These are phyloP conservation scores for Aphis craccivora DNA, from an alignment of 1,140 invertebrate species.

Conservation along the genomic window DNA sequence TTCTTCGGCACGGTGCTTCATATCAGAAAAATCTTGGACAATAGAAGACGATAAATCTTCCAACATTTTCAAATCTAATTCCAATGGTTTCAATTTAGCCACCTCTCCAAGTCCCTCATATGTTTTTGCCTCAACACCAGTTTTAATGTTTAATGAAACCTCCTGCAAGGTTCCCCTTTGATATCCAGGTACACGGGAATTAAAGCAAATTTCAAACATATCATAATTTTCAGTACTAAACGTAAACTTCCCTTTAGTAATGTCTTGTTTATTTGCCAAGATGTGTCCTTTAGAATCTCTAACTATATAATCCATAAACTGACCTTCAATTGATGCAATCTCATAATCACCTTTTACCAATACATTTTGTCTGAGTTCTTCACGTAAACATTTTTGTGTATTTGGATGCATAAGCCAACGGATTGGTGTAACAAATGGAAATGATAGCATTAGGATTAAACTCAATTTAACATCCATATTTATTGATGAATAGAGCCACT, in stretches of 20 bases:
- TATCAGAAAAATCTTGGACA: conserved; percentile 96
- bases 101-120: conserved; percentile 97
- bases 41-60: conserved; percentile 98
- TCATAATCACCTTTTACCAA: conserved; percentile 96
- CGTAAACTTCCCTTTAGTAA: conserved; percentile 93
- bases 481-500: not conserved
- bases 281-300: conserved; percentile 95
- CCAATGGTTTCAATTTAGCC: conserved; percentile 96
- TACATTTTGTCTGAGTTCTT: conserved; percentile 96
- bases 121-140: conserved; percentile 96
- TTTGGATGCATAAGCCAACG: conserved; percentile 74
- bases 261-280: conserved; percentile 87
- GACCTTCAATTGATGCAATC: conserved; percentile 84
- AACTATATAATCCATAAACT: conserved; percentile 90
- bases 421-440: conserved; percentile 33
- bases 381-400: conserved; percentile 90
- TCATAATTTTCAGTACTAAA: conserved; percentile 98
- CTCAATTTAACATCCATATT: conserved; percentile 10
- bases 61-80: conserved; percentile 92
- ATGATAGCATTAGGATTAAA: conserved; percentile 9
- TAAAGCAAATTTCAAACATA: conserved; percentile 97
- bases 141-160: conserved; percentile 86
- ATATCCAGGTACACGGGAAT: conserved; percentile 83
- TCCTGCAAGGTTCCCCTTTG: conserved; percentile 84
- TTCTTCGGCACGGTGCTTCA: conserved; percentile 96